phyloP scores from a whole-genome alignment of 2,113 vertebrate genomes.

The Chaetodon trifascialis region DNA sequence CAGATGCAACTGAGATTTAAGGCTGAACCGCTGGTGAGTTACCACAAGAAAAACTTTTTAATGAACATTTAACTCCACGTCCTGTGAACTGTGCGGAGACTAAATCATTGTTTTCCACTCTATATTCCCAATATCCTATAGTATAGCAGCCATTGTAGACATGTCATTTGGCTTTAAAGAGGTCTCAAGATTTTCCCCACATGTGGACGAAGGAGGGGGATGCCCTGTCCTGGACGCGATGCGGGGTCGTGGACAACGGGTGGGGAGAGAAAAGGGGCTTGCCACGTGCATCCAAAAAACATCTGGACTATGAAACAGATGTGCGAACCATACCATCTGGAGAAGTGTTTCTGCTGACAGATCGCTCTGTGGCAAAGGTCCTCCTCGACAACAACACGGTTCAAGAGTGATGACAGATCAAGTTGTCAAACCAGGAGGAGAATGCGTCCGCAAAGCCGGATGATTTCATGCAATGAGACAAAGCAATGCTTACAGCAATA shows the following conservation, averaged over 20 bases:
- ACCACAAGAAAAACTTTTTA: not conserved
- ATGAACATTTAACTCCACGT: not conserved
- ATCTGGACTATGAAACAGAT: conserved; percentile 76
- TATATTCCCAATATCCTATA: not conserved
- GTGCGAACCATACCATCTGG: conserved; percentile 57
- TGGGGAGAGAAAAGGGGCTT: conserved; percentile 42
- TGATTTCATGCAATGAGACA: not conserved
- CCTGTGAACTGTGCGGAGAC: not conserved
- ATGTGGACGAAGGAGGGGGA: conserved; percentile 53
- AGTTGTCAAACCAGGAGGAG: conserved; percentile 1
- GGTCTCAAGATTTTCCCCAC: conserved; percentile 32
- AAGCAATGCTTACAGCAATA: not conserved
- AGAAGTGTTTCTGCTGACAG: conserved; percentile 64
- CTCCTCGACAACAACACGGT: conserved; percentile 33
- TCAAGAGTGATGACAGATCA: conserved; percentile 38
- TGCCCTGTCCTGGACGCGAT: conserved; percentile 28
- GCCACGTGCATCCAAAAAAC: conserved; percentile 75
- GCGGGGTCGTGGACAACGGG: conserved; percentile 35
- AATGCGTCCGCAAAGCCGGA: not conserved
- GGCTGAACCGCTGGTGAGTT: not conserved
- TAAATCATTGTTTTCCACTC: not conserved
- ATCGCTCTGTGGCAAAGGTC: conserved; percentile 48
- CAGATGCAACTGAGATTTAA: not conserved
- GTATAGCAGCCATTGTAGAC: not conserved
- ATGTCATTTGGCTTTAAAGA: conserved; percentile 1